Conservation (phyloP, 1,140 invertebrate species). For the Heterodera schachtii region DNA sequence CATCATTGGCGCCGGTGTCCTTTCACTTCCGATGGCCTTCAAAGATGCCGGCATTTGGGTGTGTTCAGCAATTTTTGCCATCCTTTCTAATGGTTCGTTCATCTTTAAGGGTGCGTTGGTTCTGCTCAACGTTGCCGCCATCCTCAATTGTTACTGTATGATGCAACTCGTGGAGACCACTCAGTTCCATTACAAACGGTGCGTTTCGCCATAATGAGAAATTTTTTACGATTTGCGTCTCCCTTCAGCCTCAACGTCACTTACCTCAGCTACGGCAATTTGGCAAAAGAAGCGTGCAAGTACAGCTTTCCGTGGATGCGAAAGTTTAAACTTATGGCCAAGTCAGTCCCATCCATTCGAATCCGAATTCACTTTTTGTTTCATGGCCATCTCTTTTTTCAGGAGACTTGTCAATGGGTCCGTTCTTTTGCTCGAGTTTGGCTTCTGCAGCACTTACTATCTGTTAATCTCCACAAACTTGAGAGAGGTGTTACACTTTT, state of each 20-base stretch:
- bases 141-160: conserved; percentile 58
- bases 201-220: not conserved
- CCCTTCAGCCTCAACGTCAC: conserved; percentile 38
- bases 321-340: conserved; percentile 32
- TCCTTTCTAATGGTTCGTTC: not conserved
- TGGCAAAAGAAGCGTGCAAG: conserved; percentile 52
- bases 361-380: too few relatives aligned
- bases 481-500: conserved; percentile 42
- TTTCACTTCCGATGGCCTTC: conserved; percentile 56
- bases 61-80: not conserved
- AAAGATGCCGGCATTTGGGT: conserved; percentile 58
- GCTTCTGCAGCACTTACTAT: conserved; percentile 61
- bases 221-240: not conserved
- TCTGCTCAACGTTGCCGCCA: conserved; percentile 52
- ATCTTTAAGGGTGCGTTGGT: conserved; percentile 38
- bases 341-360: not conserved
- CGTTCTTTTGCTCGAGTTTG: conserved; percentile 54
- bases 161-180: conserved; percentile 57
- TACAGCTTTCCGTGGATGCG: conserved; percentile 49
- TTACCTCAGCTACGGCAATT: conserved; percentile 54
- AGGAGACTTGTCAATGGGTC: conserved; percentile 36
- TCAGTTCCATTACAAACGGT: conserved; percentile 53
- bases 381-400: not conserved
- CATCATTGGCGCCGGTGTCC: conserved; percentile 57
- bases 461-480: conserved; percentile 54